Conservation (phyloP, 2,113 vertebrate genomes). For the Collichthys lucidus region DNA sequence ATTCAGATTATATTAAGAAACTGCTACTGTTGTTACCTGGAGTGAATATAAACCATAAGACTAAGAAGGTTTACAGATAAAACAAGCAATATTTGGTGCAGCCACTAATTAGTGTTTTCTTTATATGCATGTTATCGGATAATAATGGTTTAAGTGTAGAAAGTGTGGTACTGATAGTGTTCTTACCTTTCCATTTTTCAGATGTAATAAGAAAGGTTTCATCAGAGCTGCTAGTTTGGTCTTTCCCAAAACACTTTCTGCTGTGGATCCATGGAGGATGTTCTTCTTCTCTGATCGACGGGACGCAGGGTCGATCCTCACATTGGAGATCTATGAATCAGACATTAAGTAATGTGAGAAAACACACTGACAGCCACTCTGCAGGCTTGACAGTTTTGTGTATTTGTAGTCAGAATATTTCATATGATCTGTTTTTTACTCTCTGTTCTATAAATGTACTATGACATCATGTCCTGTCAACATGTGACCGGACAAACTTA, state of each 20-base stretch:
- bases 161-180: neutral
- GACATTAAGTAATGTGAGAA: neutral
- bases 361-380: neutral
- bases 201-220: slow-evolving; percentile 89
- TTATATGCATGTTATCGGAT: neutral
- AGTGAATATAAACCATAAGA: neutral
- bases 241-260: slow-evolving; percentile 86
- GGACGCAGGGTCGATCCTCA: slow-evolving; percentile 86
- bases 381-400: too few species aligned
- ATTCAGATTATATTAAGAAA: neutral
- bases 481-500: slow-evolving; percentile 65
- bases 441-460: neutral
- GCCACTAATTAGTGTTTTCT: too few species aligned
- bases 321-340: slow-evolving; percentile 87
- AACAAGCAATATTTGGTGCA: too few species aligned
- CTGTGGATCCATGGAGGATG: slow-evolving; percentile 87
- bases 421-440: neutral
- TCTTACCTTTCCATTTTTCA: slow-evolving; percentile 92
- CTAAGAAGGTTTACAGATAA: too few species aligned
- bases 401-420: too few species aligned
- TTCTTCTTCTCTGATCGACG: slow-evolving; percentile 84
- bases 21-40: neutral
- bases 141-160: neutral
- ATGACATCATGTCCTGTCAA: neutral
- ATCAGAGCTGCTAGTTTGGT: slow-evolving; percentile 86